phyloP scores from a whole-genome alignment of 2,888 invertebrate species.

The Isoperla grammatica region DNA sequence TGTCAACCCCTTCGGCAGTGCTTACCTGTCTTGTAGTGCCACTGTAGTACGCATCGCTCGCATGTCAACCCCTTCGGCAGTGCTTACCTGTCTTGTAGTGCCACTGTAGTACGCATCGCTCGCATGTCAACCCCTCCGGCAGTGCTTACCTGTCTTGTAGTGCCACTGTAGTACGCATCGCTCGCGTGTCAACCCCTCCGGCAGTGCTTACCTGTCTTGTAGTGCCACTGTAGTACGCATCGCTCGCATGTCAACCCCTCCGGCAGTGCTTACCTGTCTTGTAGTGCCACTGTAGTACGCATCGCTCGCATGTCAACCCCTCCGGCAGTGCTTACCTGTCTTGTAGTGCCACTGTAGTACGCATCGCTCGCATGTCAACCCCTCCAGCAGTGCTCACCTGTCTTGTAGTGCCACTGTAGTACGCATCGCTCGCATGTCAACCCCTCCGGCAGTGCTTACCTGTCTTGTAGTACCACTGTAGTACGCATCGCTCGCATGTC shows the following conservation, averaged over 20 bases:
- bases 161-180: constrained; percentile 28
- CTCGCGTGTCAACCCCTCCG: constrained; percentile 24
- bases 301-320: constrained; percentile 24
- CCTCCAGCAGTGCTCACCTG: constrained; percentile 23
- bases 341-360: constrained; percentile 29
- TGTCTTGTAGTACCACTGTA: constrained; percentile 28
- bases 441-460: constrained; percentile 22
- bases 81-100: constrained; percentile 26
- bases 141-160: constrained; percentile 25
- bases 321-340: constrained; percentile 23
- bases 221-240: constrained; percentile 30
- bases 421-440: constrained; percentile 26
- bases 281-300: constrained; percentile 30
- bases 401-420: constrained; percentile 28
- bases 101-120: constrained; percentile 28
- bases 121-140: constrained; percentile 24
- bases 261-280: constrained; percentile 23
- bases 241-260: constrained; percentile 23
- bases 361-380: constrained; percentile 25
- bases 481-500: constrained; percentile 25
- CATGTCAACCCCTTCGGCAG: constrained; percentile 23
- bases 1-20: constrained; percentile 18
- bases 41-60: constrained; percentile 25
- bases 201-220: constrained; percentile 22
- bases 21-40: constrained; percentile 28